Base-by-base conservation (phyloP, 2,888 invertebrate genomes). In the Eucera pruinosa region DNA sequence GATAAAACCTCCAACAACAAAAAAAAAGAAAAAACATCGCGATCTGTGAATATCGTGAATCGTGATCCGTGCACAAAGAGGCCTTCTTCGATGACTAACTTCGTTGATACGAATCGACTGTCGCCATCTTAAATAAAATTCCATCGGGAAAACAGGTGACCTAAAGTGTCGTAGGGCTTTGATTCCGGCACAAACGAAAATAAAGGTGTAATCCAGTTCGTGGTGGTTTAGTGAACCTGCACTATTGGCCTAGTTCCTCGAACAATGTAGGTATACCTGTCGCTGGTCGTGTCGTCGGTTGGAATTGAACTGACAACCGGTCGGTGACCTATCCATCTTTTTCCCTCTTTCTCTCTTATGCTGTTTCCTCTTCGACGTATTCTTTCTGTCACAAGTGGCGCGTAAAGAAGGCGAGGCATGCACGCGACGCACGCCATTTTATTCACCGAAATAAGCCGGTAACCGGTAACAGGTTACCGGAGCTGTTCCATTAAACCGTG, bases 231-330 rank as follows among this genome's bases (percentile, higher is more conserved):
- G 80, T 77, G 77, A 86, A 85, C 87, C 80, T 85, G 84, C 84
- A 78, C 80, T 64, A 81, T 83, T 87, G 87, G 77, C 86, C 88
- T 76, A 85, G 77, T 86, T 87, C 61, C 47, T 27, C 43, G 64
- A 75, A 78, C 78, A 80, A 80, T 48, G 64, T 69, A 33, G 60
- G 65, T 62, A 52, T 74, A 74, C 73, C 64, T 68, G 78, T 7
- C 69, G 20, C 33, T 36, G 15, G 41, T 60, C 25, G 48, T 66
- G 52, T 55, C 75, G 66, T 23, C 20, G 54, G 61, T 47, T 70
- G 45, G 58, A 80, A 83, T 83, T 50, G 75, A 80, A 52, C 30
- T 60, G 81, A 73, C 81, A 77, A 83, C 84, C 81, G 83, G 83
- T 83, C 81, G 84, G 64, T 79, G 84, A 80, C 84, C 77, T 78